A percentile compares a stretch with the other conserved stretches of the same genome.
Evolutionary conservation across 2,888 invertebrate species (phyloP).

Genomic region (Megamerina dolium): DNA sequence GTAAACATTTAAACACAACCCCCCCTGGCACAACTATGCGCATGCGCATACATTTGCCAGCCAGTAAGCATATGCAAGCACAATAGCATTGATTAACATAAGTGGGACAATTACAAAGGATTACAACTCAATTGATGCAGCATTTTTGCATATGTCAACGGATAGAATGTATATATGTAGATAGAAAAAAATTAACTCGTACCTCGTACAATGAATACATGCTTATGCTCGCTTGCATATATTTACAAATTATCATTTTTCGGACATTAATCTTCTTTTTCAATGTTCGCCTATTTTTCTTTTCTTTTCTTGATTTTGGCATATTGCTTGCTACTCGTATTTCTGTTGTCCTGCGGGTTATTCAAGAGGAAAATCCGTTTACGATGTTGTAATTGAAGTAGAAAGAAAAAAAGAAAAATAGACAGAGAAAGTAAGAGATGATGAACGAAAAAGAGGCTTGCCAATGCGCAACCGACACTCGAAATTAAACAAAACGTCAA

Average conservation of each 20-base stretch:
- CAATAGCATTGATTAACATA: conserved; percentile 14
- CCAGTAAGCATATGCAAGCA: background rate
- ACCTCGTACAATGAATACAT: background rate
- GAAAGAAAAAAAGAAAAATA: conserved; percentile 9
- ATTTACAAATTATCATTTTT: conserved; percentile 32
- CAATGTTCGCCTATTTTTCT: no score
- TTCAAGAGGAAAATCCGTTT: conserved; percentile 22
- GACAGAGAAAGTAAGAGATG: no score
- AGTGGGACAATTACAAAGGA: conserved; percentile 41
- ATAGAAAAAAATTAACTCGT: background rate
- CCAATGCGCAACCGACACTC: no score
- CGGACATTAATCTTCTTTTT: conserved; percentile 31
- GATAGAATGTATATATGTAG: background rate
- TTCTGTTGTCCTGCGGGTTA: conserved; percentile 8
- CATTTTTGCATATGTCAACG: conserved; percentile 22
- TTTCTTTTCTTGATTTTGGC: no score
- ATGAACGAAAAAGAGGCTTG: no score
- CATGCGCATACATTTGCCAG: conserved; percentile 3
- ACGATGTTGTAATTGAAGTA: conserved; percentile 1
- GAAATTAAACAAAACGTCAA: conserved; percentile 13
- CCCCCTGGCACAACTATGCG: background rate
- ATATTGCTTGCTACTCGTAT: no score
- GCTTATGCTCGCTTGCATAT: background rate
- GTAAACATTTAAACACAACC: conserved; percentile 1
- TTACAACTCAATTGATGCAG: conserved; percentile 48